Evolutionary conservation across 2,888 invertebrate species (phyloP), one percentile per base, ranked within the genome.

Genomic region (Cosmorhoe ocellata): DNA sequence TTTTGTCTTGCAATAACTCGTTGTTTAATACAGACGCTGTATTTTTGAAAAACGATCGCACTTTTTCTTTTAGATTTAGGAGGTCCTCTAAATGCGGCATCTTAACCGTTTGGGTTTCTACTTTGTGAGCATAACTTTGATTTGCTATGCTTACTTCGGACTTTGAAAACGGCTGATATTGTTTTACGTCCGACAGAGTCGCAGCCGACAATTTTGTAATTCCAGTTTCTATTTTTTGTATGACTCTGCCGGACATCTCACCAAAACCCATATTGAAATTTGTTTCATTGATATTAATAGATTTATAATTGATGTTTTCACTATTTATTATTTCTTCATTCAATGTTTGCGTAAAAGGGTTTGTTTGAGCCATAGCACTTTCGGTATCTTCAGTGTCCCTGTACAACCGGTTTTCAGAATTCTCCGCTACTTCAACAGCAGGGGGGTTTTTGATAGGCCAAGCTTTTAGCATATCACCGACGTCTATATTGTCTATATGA

Each of bases 121-220:
- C 46, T 54, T 49, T 59, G 51, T 45, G 47, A 30, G 32, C 30
- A 12, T 32, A 10, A 22, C 36, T 32, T 34, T n/a, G 24, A 47
- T 32, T 30, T 22, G 67, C 58, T 55, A 69, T 59, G 65, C 61
- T 63, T 59, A 67, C 64, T 67, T 75, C 74, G 76, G 83, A 81
- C 78, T 68, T 69, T 76, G 81, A 79, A 79, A 78, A 79, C 87
- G 89, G 90, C 90, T 90, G 90, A 81, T 75, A 68, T 76, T 82
- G 90, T 81, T 90, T 90, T 85, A 90, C 90, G 91, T 91, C 91
- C 91, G 91, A 88, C 91, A 91, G 90, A 90, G 88, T 87, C 88
- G 89, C 91, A 90, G 90, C 90, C 90, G 90, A 86, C 83, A 84
- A 71, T 76, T 82, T 82, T 79, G 71, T 66, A 69, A 76, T 77